Base-by-base conservation (phyloP, 2,888 invertebrate species). In the Eretmocerus hayati region DNA sequence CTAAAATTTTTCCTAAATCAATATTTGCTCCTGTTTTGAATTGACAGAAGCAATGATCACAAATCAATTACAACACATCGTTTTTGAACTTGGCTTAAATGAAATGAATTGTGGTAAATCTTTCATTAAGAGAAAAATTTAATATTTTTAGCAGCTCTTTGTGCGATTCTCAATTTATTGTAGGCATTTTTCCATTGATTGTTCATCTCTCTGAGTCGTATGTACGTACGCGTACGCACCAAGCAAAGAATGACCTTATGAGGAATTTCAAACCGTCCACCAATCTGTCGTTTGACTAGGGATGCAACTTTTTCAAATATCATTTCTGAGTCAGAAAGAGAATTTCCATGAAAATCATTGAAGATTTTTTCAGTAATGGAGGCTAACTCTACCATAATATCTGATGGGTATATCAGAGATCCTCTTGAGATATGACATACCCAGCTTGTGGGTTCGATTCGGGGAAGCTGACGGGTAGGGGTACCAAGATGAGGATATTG, bases 161-260 rank as follows among this genome's bases (percentile, higher is more conserved):
- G 8, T 9, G 26, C 26, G 26, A 11, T 9, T 26, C 26, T 6
- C 11, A 26, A 9, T 26, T 26, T 26, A 9, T 26, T 11, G 26
- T 26, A 26, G 6, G 23, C 6, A 20, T 42, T 15, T 30, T 23
- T 26, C 31, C 20, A n/a, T 30, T 2, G n/a, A 31, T 45, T 37
- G 9, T 45, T 45, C 13, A 45, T 6, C 4, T 30, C 13, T 42
- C 42, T 36, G 20, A 37, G 19, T 39, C 43, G 37, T 18, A 48
- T 43, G 21, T 43, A 48, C 6, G 39, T 43, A 22, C 43, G 13
- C 16, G 48, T 48, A 19, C 48, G 30, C 4, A 43, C 43, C 16
- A 48, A 38, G 41, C 39, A 43, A 19, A 43, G 39, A 2, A 48
- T 8, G 26, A 43, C 39, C 20, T 43, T 30, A 21, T 18, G 15